Percentiles rank a stretch among this genome's conserved stretches.
Evolutionary conservation across 35 echinoderm and acorn worm genomes (phyloP).

Genomic region (Eucidaris tribuloides): DNA sequence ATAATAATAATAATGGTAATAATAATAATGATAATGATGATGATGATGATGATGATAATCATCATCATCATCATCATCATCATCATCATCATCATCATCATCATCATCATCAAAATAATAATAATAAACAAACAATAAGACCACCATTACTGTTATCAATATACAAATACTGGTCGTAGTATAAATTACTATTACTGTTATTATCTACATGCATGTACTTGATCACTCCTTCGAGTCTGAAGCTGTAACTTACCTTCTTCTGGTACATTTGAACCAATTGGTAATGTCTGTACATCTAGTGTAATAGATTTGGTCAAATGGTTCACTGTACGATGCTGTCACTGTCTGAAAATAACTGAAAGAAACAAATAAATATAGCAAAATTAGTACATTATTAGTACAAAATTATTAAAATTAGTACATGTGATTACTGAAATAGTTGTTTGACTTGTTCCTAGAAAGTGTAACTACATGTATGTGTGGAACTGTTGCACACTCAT

Average conservation of each 20-base stretch:
- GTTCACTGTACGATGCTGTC: slow-evolving; percentile 32
- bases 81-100: too few species aligned
- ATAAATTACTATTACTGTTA: too few species aligned
- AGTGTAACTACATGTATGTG: background rate
- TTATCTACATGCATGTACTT: too few species aligned
- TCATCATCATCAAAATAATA: too few species aligned
- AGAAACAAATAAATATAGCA: background rate
- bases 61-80: too few species aligned
- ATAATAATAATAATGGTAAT: background rate
- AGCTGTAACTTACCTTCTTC: slow-evolving; percentile 92
- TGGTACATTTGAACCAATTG: slow-evolving; percentile 92
- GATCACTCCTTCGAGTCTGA: too few species aligned
- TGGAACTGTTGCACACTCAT: background rate
- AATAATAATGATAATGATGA: background rate
- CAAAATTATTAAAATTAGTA: background rate
- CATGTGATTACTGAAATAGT: background rate
- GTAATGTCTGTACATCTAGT: slow-evolving; percentile 75
- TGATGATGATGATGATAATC: too few species aligned
- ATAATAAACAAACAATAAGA: too few species aligned
- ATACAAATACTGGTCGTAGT: too few species aligned
- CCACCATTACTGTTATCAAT: too few species aligned
- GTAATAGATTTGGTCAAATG: slow-evolving; percentile 84
- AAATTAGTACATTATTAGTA: background rate
- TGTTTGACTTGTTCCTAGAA: background rate
- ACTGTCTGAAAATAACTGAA: slow-evolving; percentile 41